These are phyloP conservation scores for Drosophila mettleri DNA, from an alignment of 2,888 invertebrate species.

Conservation along the genomic window DNA sequence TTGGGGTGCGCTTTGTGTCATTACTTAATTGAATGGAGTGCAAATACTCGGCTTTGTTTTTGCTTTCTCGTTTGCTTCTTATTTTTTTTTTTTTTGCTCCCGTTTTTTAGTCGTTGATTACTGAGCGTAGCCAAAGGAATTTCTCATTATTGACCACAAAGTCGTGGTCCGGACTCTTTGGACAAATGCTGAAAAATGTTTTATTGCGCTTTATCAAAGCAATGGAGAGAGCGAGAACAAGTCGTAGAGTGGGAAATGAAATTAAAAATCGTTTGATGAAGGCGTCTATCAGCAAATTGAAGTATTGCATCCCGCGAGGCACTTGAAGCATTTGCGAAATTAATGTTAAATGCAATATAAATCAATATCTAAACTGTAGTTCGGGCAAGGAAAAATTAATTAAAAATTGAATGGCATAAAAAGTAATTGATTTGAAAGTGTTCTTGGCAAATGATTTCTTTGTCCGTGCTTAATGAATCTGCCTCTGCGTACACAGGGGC, in stretches of 20 bases:
- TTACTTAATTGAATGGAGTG: conserved; percentile 77
- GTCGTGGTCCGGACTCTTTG: conserved; percentile 38
- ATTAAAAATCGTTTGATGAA: conserved; percentile 76
- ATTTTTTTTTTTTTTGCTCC: conserved; percentile 10
- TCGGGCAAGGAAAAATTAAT: conserved; percentile 58
- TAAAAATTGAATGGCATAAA: conserved; percentile 53
- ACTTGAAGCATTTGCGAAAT: conserved; percentile 55
- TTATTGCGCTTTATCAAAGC: conserved; percentile 38
- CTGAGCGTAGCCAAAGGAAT: conserved; percentile 71
- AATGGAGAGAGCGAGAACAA: conserved; percentile 15
- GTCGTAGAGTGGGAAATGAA: conserved; percentile 50
- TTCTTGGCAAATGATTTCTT: conserved; percentile 46
- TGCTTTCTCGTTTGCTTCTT: conserved; percentile 8
- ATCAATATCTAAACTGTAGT: conserved; percentile 23
- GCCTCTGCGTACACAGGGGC: conserved; percentile 3
- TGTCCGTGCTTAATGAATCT: conserved; percentile 44
- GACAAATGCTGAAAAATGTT: conserved; percentile 63
- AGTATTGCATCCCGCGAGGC: conserved; percentile 21
- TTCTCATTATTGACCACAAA: conserved; percentile 78
- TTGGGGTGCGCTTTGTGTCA: conserved; percentile 41
- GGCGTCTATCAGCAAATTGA: conserved; percentile 50
- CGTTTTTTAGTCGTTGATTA: conserved; percentile 47
- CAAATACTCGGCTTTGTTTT: conserved; percentile 64
- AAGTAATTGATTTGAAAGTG: conserved; percentile 59
- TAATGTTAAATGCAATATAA: conserved; percentile 67